Conservation (phyloP, 2,888 invertebrate species). For the Nezara viridula region DNA sequence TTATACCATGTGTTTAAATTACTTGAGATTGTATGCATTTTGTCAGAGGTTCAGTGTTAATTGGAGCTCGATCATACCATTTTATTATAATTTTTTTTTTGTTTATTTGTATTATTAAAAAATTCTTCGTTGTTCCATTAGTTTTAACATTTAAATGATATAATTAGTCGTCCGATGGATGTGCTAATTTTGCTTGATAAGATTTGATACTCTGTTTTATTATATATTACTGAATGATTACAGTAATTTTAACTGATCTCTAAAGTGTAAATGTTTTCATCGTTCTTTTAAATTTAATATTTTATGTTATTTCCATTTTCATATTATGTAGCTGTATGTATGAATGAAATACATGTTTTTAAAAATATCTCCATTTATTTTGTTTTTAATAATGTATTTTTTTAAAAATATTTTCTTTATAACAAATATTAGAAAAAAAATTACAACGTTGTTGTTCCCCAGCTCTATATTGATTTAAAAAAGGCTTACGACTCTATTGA, state of each 20-base stretch:
- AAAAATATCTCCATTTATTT: not conserved
- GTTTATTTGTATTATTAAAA: not conserved
- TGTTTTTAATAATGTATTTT: not conserved
- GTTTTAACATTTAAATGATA: not conserved
- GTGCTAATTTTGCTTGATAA: not conserved
- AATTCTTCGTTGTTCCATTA: not conserved
- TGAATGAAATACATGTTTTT: conserved; percentile 34
- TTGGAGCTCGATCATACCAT: not conserved
- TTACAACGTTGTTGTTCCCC: too few relatives aligned
- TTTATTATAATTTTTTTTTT: not conserved
- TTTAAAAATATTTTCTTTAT: too few relatives aligned
- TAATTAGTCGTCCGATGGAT: not conserved
- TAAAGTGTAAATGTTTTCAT: conserved; percentile 38
- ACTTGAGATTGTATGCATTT: not conserved
- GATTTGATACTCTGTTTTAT: not conserved
- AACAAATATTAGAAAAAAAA: too few relatives aligned
- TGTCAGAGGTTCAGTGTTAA: not conserved
- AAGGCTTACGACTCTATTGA: too few relatives aligned
- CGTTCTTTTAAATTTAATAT: conserved; percentile 25
- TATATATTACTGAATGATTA: not conserved
- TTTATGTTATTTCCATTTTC: conserved; percentile 31
- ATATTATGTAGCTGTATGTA: conserved; percentile 27
- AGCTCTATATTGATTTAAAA: too few relatives aligned
- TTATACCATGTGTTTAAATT: not conserved
- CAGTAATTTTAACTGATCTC: not conserved